Conservation (phyloP, 2,113 vertebrate species). For the Laterallus jamaicensis region DNA sequence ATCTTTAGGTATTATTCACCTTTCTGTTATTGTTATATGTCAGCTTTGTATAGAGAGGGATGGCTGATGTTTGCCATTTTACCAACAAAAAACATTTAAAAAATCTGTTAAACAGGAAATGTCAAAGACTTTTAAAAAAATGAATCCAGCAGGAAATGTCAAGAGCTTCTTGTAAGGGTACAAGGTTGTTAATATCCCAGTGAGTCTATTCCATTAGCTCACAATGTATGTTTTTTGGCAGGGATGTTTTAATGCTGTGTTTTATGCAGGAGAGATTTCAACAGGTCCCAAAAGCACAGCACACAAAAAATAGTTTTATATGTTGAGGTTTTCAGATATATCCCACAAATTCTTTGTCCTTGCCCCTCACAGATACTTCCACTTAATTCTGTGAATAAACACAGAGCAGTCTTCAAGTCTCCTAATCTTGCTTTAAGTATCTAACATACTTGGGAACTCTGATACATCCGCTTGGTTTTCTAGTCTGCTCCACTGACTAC, state of each 20-base stretch:
- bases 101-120: constrained; percentile 14
- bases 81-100: background rate
- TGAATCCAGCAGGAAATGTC: background rate
- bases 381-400: background rate
- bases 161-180: background rate
- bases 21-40: background rate
- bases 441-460: background rate
- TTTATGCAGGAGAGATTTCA: background rate
- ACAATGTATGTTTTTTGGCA: background rate
- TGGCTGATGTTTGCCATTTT: background rate
- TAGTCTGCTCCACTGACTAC: background rate
- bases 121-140: background rate
- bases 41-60: constrained; percentile 7
- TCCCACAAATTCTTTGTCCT: background rate
- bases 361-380: background rate
- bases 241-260: background rate
- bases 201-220: background rate
- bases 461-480: background rate
- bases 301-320: background rate
- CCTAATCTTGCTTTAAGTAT: background rate
- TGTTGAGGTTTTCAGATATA: background rate
- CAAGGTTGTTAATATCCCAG: background rate
- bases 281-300: background rate
- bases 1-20: background rate
- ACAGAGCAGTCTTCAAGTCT: background rate